Evolutionary conservation across 2,797 vertebrate species (phyloP).

Genomic region (Lophura swinhoii): DNA sequence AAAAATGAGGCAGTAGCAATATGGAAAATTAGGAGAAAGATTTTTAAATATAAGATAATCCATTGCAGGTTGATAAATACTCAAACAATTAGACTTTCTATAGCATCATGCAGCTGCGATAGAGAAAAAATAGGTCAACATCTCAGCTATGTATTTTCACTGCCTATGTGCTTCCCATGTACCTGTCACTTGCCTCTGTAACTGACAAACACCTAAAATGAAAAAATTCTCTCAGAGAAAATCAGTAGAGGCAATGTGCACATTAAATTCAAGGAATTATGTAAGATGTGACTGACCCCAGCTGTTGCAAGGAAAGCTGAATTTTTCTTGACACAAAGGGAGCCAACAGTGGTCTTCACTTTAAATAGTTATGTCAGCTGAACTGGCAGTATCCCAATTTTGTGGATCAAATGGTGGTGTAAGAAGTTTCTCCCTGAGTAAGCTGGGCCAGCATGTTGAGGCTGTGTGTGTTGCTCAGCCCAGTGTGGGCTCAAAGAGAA

Average conservation of each 20-base stretch:
- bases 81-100: not conserved
- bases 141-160: not conserved
- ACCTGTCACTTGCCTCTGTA: not conserved
- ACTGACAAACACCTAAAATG: not conserved
- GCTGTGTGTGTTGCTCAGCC: not conserved
- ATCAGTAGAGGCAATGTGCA: not conserved
- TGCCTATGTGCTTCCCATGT: not conserved
- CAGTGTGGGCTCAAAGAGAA: not conserved
- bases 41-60: not conserved
- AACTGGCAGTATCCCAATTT: not conserved
- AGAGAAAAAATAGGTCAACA: not conserved
- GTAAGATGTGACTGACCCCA: not conserved
- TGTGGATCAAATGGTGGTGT: not conserved
- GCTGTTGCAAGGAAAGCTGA: not conserved
- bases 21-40: not conserved
- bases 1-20: not conserved
- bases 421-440: not conserved
- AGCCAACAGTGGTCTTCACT: not conserved
- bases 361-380: not conserved
- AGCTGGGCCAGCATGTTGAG: not conserved
- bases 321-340: not conserved
- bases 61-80: not conserved
- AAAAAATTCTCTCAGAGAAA: not conserved
- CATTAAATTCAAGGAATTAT: not conserved
- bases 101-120: not conserved